Evolutionary conservation across 2,888 invertebrate genomes (phyloP), one percentile per base, ranked within the genome.

Genomic region (Leucophenga maculata): DNA sequence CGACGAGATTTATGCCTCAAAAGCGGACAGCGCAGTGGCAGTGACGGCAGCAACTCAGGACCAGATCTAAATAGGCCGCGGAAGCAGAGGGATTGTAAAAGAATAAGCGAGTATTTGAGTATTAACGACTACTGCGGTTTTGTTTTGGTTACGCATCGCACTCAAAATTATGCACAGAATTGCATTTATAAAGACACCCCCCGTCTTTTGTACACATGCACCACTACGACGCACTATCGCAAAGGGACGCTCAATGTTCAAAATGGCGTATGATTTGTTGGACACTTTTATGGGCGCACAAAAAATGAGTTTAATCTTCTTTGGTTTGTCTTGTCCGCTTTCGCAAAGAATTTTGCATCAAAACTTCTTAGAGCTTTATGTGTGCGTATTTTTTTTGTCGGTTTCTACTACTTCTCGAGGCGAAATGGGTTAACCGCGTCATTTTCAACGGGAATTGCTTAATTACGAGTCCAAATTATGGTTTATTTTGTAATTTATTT

Each of bases 241-340:
- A 71, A 74, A 72, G 62, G 20, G 14, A 22, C 4, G 55, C 26
- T 60, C 14, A 13, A 39, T 16, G 60, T 39, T 78, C 81, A 82
- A 80, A 84, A 82, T 80, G 84, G 80, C 83, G 78, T 65, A 82
- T 84, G 84, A 80, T 84, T 84, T 80, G 80, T 84, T 84, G 71
- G 76, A 83, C 54, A 65, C 69, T 69, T 69, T 65, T 69, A 57
- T 64, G 64, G 69, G 18, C 55, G 57, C 59, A 67, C 57, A 57
- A 57, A 67, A 59, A 48, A 57, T 59, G 59, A 60, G 67, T 59
- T 64, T 57, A 57, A 67, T 55, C 54, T 67, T 67, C 62, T 64
- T 64, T 46, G 18, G 46, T 64, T 64, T 64, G 18, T 16, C 39
- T 64, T 64, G 46, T 22, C 18, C 11, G 16, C 52, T 57, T 57